These are phyloP conservation scores for Saccopteryx bilineata DNA, from an alignment of 2,113 vertebrate genomes.

Conservation along the genomic window DNA sequence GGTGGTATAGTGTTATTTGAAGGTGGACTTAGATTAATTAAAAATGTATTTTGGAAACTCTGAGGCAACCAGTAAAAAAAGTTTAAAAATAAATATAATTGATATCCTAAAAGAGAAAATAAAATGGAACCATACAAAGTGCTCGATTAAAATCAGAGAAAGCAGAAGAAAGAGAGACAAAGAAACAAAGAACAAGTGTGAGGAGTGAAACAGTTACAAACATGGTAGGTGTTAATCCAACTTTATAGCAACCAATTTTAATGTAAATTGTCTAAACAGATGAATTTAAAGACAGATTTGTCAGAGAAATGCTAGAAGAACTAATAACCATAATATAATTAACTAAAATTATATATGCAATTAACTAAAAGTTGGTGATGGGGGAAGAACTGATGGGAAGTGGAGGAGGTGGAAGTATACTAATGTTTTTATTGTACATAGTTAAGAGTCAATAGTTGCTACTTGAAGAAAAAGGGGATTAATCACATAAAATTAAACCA, in stretches of 20 bases:
- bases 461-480: background rate
- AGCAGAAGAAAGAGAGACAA: background rate
- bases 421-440: background rate
- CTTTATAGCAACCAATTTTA: background rate
- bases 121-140: background rate
- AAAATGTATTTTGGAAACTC: constrained; percentile 16
- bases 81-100: background rate
- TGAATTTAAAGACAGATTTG: background rate
- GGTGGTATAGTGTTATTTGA: background rate
- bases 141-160: background rate
- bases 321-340: background rate
- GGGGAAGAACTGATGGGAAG: background rate
- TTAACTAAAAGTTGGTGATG: background rate
- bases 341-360: background rate
- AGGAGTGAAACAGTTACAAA: background rate
- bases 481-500: background rate
- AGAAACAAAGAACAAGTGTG: background rate
- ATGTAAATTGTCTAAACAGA: background rate
- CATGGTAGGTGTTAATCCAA: background rate
- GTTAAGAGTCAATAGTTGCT: background rate
- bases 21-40: background rate
- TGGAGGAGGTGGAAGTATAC: no score
- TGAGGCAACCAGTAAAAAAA: background rate
- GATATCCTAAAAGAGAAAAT: background rate
- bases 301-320: background rate